Evolutionary conservation across 2,888 invertebrate genomes (phyloP).

Genomic region (Drosophila gaucha): DNA sequence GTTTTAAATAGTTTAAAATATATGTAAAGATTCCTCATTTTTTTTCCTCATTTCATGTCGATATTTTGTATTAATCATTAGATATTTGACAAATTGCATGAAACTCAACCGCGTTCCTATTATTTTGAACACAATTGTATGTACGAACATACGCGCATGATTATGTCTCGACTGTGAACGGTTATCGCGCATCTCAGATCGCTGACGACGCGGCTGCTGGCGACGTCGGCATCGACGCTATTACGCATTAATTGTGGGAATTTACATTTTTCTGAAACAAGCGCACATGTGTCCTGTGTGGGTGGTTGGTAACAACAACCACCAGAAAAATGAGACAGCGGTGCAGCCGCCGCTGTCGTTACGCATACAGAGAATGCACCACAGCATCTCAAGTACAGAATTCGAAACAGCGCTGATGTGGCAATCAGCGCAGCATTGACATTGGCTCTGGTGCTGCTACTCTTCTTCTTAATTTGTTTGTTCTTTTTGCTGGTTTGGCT

Average conservation of each 20-base stretch:
- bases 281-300: slow-evolving; percentile 29
- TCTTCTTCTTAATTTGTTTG: slow-evolving; percentile 18
- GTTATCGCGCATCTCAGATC: slow-evolving; percentile 41
- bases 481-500: slow-evolving; percentile 41
- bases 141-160: slow-evolving; percentile 2
- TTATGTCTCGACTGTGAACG: slow-evolving; percentile 8
- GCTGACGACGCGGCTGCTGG: slow-evolving; percentile 37
- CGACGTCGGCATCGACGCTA: slow-evolving; percentile 23
- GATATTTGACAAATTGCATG: too few relatives aligned
- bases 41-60: too few relatives aligned
- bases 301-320: slow-evolving; percentile 17
- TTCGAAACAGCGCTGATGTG: slow-evolving; percentile 9
- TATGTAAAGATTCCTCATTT: too few relatives aligned
- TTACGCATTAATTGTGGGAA: slow-evolving; percentile 74
- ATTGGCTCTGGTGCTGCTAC: slow-evolving; percentile 38
- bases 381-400: slow-evolving; percentile 21
- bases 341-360: not conserved
- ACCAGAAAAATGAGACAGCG: slow-evolving; percentile 5
- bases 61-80: too few relatives aligned
- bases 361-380: not conserved
- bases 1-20: too few relatives aligned
- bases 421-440: slow-evolving; percentile 46
- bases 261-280: slow-evolving; percentile 40
- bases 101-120: too few relatives aligned
- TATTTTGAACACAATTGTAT: too few relatives aligned